Conservation (phyloP, 35 echinoderm and acorn worm species). For the Heliocidaris erythrogramma region DNA sequence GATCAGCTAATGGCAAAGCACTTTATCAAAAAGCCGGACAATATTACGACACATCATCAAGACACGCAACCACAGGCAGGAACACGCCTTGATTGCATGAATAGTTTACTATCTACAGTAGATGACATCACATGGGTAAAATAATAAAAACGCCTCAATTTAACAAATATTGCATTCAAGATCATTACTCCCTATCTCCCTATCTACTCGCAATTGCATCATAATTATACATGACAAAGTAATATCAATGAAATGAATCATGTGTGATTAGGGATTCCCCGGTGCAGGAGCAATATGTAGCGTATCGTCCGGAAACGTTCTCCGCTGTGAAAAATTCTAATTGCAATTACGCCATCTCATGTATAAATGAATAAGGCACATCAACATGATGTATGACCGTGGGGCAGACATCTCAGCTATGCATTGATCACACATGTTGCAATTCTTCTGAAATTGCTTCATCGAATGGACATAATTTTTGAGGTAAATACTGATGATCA, state of each 20-base stretch:
- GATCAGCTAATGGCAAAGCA: neutral
- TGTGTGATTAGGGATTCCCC: neutral
- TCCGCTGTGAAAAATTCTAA: neutral
- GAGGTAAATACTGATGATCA: too few relatives aligned
- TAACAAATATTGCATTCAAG: neutral
- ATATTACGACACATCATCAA: neutral
- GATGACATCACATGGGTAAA: neutral
- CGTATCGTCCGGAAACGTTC: neutral
- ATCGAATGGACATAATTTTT: too few relatives aligned
- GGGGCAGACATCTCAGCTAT: neutral
- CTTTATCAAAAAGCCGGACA: neutral
- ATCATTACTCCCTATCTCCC: neutral
- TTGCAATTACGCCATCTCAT: neutral
- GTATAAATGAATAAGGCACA: neutral
- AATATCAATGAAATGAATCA: neutral
- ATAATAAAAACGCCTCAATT: neutral
- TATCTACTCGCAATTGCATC: neutral
- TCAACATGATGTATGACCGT: neutral
- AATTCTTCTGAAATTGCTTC: neutral
- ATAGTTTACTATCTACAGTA: neutral
- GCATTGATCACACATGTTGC: neutral
- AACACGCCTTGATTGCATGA: neutral
- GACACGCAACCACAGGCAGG: neutral
- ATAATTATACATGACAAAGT: neutral
- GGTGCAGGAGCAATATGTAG: neutral